These are phyloP conservation scores for Liposcelis brunnea DNA, from an alignment of 2,888 invertebrate species.

Conservation along the genomic window DNA sequence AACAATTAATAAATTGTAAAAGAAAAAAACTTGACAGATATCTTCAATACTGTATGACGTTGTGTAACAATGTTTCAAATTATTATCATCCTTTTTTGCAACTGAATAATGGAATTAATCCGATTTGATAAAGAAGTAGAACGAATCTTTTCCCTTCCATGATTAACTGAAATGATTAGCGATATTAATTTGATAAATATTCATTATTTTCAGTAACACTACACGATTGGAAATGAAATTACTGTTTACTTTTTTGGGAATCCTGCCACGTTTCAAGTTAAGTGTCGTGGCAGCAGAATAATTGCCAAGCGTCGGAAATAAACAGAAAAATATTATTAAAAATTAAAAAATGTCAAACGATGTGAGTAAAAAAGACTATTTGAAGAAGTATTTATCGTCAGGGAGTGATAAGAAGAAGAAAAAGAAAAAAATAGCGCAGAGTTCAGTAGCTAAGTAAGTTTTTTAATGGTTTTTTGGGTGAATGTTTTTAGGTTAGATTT, in stretches of 20 bases:
- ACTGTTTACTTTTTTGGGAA: no score
- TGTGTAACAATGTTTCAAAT: neutral
- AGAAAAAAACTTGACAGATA: neutral
- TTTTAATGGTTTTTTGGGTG: no score
- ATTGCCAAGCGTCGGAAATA: no score
- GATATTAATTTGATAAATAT: no score
- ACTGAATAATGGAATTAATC: no score
- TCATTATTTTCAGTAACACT: no score
- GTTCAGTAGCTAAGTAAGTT: constrained; percentile 15
- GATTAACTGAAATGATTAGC: neutral
- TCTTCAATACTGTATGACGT: neutral
- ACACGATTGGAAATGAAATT: no score
- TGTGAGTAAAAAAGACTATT: constrained; percentile 45
- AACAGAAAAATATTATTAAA: no score
- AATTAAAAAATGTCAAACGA: neutral
- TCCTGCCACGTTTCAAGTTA: no score
- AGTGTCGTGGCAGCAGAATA: no score
- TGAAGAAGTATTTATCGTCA: constrained; percentile 56
- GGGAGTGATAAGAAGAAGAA: constrained; percentile 42
- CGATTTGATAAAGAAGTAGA: neutral
- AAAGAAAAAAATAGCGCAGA: constrained; percentile 34
- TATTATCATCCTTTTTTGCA: no score
- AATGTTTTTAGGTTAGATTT: no score
- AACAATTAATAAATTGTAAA: neutral
- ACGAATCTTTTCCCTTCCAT: neutral